Base-by-base conservation (phyloP, 53 echinoderm and acorn worm species). In the Paelopatides confundens region DNA sequence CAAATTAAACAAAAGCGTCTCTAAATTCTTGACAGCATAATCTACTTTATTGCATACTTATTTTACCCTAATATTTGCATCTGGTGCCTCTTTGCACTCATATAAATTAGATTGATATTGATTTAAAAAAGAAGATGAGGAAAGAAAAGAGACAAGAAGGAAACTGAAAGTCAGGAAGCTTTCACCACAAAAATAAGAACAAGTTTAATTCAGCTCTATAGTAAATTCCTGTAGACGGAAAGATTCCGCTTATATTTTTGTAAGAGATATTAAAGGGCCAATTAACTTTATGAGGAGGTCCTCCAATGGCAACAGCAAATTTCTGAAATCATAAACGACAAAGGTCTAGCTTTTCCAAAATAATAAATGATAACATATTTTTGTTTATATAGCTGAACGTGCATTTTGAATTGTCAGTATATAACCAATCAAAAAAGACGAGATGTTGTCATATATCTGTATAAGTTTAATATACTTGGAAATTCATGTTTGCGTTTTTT, bases 91-190 rank as follows among this genome's bases (percentile, higher is more conserved):
- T 3, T 35, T 46, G 74, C 74, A 27, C 40, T 74, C 74, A 74
- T 40, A 26, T 39, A 40, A 74, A 74, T 74, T 74, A 74, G 46
- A 39, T 74, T 40, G 74, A 46, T 74, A 74, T 74, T 46, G 74
- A 74, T 74, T 74, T 36, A 58, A 23, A 58, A 21, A 58, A 58
- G n/a, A 18, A 58, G 58, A 58, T 6, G 18, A 18, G 43, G 43
- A 74, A 69, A 69, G 69, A 39, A n/a, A 74, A 5, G n/a, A 40
- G 24, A 74, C 21, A 74, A 12, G 23, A 46, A 74, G n/a, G 26
- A 74, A 27, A 74, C 35, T 36, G n/a, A 13, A 46, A 74, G 26
- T 74, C 12, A 21, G 24, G 74, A 74, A 28, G 23, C 40, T 12
- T 46, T 74, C 0, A 29, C 39, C 27, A 40, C 74, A 40, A 74